These are phyloP conservation scores for Pocillopora verrucosa DNA, from an alignment of 64 coral and sea anemone species.

Conservation along the genomic window DNA sequence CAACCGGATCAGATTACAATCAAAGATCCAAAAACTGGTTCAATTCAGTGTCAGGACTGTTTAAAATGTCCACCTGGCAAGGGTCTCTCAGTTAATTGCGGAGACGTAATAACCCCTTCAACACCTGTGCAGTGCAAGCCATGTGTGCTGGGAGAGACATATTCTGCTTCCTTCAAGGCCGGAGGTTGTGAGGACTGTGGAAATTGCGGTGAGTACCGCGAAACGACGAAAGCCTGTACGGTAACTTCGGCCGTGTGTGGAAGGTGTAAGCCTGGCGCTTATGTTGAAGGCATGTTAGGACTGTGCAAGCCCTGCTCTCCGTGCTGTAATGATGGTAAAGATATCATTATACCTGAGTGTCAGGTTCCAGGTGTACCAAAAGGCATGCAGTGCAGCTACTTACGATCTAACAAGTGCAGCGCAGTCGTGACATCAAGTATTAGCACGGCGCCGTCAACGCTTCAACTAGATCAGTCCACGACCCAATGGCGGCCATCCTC, in stretches of 20 bases:
- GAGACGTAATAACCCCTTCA: conserved; percentile 1
- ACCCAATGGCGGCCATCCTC: too few relatives aligned
- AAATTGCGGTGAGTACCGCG: conserved; percentile 7
- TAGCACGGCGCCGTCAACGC: too few relatives aligned
- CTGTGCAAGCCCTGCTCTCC: conserved; percentile 42
- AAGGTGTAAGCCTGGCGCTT: conserved; percentile 2
- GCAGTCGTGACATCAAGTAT: background rate
- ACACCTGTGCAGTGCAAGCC: background rate
- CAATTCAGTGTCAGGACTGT: background rate
- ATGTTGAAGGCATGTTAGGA: background rate
- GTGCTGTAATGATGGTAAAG: conserved; percentile 54
- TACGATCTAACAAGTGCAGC: background rate
- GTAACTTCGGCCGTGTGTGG: conserved; percentile 7
- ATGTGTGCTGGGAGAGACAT: conserved; percentile 43
- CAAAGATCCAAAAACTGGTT: background rate
- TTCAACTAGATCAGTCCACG: background rate
- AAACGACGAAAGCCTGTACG: conserved; percentile 4
- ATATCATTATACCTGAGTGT: conserved; percentile 9
- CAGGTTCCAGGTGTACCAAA: background rate
- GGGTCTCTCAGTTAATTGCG: conserved; percentile 24
- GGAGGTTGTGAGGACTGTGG: conserved; percentile 20
- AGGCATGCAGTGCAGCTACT: background rate
- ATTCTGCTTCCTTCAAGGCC: background rate
- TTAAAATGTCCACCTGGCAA: background rate
- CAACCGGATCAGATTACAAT: background rate